phyloP scores from a whole-genome alignment of 2,797 vertebrate genomes.

The Synaphobranchus kaupii region DNA sequence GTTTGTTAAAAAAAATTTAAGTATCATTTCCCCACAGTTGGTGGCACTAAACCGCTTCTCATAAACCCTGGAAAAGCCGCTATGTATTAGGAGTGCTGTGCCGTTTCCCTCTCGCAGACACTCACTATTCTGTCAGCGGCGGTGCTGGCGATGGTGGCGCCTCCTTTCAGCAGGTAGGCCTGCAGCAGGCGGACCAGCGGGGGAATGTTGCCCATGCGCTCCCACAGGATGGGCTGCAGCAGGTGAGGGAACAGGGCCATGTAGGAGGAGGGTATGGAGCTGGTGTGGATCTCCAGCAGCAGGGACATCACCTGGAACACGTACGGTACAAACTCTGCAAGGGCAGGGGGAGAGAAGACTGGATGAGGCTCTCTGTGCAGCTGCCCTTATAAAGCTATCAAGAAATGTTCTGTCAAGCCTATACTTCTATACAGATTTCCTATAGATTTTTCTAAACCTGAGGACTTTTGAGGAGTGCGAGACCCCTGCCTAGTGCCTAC shows the following conservation, averaged over 20 bases:
- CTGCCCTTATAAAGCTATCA: not conserved
- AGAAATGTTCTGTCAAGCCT: no score
- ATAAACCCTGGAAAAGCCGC: not conserved
- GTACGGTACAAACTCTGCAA: slow-evolving; percentile 93
- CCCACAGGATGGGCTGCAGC: slow-evolving; percentile 94
- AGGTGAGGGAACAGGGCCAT: slow-evolving; percentile 97
- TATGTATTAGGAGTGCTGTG: not conserved
- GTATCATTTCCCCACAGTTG: not conserved
- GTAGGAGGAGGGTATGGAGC: slow-evolving; percentile 87
- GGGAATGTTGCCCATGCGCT: slow-evolving; percentile 94
- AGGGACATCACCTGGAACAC: slow-evolving; percentile 99
- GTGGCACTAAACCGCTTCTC: not conserved
- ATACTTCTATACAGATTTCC: no score
- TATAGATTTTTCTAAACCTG: not conserved
- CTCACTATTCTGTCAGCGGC: slow-evolving; percentile 96
- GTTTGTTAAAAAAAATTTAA: not conserved
- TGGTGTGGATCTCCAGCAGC: slow-evolving; percentile 93
- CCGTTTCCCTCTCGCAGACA: not conserved
- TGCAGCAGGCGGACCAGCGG: slow-evolving; percentile 95
- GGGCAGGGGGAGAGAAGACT: not conserved
- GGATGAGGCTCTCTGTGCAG: not conserved
- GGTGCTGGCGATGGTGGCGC: slow-evolving; percentile 79
- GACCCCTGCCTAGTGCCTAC: slow-evolving; percentile 67
- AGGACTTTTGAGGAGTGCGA: not conserved
- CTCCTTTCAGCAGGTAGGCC: slow-evolving; percentile 90